phyloP scores from a whole-genome alignment of 2,113 vertebrate species.

The Pangasianodon hypophthalmus region DNA sequence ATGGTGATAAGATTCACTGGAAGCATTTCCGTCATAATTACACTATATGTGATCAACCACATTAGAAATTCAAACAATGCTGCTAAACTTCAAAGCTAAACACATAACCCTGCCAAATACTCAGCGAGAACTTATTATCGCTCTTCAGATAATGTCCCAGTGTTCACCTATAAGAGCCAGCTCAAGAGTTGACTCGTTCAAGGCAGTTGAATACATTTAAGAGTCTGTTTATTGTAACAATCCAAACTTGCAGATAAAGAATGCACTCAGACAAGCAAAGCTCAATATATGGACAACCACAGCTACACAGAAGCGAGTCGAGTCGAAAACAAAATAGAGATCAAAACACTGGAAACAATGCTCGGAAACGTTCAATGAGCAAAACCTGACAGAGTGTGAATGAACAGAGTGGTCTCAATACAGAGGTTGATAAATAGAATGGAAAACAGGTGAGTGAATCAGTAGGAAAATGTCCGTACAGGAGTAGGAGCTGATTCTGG shows the following conservation, averaged over 20 bases:
- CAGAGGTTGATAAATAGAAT: neutral
- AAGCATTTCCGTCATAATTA: neutral
- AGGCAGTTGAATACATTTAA: too few relatives aligned
- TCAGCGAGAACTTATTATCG: neutral
- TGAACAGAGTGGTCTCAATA: neutral
- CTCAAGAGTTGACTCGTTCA: neutral
- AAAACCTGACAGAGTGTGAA: neutral
- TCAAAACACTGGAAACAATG: neutral
- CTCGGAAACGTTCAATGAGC: neutral
- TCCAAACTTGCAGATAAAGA: neutral
- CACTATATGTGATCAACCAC: neutral
- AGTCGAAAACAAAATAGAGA: neutral
- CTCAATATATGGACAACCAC: neutral
- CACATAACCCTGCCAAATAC: constrained; percentile 1
- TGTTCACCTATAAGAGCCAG: neutral
- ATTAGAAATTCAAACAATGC: neutral
- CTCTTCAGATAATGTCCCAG: neutral
- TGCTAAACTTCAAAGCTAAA: neutral
- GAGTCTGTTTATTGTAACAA: neutral
- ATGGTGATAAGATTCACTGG: neutral
- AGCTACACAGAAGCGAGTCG: neutral
- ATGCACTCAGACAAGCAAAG: neutral
- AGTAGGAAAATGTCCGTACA: neutral
- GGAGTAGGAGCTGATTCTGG: neutral
- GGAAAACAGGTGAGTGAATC: neutral